Base-by-base conservation (phyloP, 2,797 vertebrate genomes). In the Holocentrus rufus region DNA sequence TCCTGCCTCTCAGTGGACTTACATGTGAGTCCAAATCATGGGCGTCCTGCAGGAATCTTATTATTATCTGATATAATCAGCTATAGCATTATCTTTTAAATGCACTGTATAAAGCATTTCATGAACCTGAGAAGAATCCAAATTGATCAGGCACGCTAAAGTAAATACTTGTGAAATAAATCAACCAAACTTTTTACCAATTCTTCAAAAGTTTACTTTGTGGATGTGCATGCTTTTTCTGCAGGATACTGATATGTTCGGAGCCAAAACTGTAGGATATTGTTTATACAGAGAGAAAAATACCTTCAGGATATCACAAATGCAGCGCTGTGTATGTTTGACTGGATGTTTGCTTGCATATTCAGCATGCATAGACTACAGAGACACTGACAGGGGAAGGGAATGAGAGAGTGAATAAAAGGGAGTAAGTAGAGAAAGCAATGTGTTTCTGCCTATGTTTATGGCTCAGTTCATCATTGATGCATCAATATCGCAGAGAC, bases 221-320 rank as follows among this genome's bases (percentile, higher is more conserved):
- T 9, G 20, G 69, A 77, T 56, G 27, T n/a, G n/a, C 17, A 14
- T 23, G 17, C 56, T 53, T 77, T 83, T 77, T 74, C 44, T 81
- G 73, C 50, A 59, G 76, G 47, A 49, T 71, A 44, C 52, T 71
- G 77, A 84, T 79, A 57, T 25, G 23, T 5, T 25, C 50, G 15
- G 72, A 83, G 54, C 20, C 36, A 42, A 64, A 54, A 76, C 55
- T 60, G 31, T 3, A 18, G 81, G 15, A 65, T 76, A 76, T 85
- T 88, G 79, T 87, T 90, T 75, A 39, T 60, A 47, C 39, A 17
- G 53, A 57, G 74, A 73, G n/a, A n/a, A 76, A 59, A 69, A 50
- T 79, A 62, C 23, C 82, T 76, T 30, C 69, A 46, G 73, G 78
- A 80, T 87, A 84, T 89, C 89, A 80, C 81, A 86, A 86, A 88